Percentiles rank a stretch among this genome's conserved stretches.
Evolutionary conservation across 2,888 invertebrate genomes (phyloP).

Genomic region (Glyphotaelius pellucidus): DNA sequence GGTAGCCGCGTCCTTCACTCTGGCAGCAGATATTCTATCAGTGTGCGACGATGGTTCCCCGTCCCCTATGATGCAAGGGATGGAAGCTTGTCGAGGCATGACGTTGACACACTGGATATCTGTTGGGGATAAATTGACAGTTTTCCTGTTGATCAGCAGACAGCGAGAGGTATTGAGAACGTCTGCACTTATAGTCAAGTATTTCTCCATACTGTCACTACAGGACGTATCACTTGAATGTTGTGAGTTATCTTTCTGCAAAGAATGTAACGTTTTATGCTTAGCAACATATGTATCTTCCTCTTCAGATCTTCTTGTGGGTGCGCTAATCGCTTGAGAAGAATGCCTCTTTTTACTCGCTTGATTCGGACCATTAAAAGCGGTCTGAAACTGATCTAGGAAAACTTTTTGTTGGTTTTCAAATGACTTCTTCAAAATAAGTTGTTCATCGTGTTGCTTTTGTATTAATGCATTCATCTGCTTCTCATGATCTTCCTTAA

Average conservation of each 20-base stretch:
- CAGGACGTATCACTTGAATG: conserved; percentile 27
- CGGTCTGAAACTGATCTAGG: conserved; percentile 72
- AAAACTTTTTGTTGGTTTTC: conserved; percentile 81
- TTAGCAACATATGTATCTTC: conserved; percentile 5
- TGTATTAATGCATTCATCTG: conserved; percentile 81
- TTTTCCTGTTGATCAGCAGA: conserved; percentile 57
- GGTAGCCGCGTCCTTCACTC: conserved; percentile 12
- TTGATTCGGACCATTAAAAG: conserved; percentile 27
- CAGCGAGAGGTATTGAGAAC: conserved; percentile 59
- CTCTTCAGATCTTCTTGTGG: conserved; percentile 5
- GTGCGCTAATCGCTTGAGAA: neutral
- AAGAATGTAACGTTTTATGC: conserved; percentile 19
- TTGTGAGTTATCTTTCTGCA: conserved; percentile 14
- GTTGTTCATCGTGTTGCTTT: conserved; percentile 82
- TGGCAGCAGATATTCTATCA: neutral
- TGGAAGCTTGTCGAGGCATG: conserved; percentile 43
- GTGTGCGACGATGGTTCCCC: conserved; percentile 14
- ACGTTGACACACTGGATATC: conserved; percentile 64
- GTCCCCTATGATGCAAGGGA: conserved; percentile 42
- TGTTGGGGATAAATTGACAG: conserved; percentile 60
- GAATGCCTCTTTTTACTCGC: conserved; percentile 14
- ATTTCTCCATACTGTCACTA: conserved; percentile 59
- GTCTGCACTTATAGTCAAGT: conserved; percentile 61
- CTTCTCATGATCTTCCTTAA: conserved; percentile 81
- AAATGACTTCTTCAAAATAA: conserved; percentile 80